phyloP scores from a whole-genome alignment of 2,113 vertebrate genomes.

The Salvelinus alpinus region DNA sequence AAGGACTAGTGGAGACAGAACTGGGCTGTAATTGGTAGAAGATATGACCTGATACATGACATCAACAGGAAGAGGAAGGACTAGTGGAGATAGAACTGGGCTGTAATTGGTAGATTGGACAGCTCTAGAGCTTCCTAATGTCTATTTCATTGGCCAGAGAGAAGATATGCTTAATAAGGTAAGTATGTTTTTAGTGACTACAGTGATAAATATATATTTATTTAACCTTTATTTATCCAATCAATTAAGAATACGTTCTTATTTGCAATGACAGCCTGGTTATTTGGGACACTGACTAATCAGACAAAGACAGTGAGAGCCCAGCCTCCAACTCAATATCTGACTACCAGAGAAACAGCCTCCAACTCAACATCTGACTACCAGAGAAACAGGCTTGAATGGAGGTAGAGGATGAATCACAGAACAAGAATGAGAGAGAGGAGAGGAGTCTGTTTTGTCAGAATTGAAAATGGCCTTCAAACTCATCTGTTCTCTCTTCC shows the following conservation, averaged over 20 bases:
- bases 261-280: too few species aligned
- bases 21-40: background rate
- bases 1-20: background rate
- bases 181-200: too few species aligned
- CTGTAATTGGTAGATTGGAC: too few species aligned
- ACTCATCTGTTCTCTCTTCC: too few species aligned
- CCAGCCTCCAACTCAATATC: background rate
- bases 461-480: background rate
- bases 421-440: background rate
- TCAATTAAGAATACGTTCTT: too few species aligned
- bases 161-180: too few species aligned
- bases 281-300: too few species aligned
- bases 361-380: background rate
- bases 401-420: background rate
- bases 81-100: background rate
- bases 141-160: slow-evolving; percentile 1
- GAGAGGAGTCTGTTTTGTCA: background rate
- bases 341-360: background rate
- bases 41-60: background rate
- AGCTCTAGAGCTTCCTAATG: background rate
- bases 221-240: too few species aligned
- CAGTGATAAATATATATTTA: too few species aligned
- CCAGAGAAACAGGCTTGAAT: background rate
- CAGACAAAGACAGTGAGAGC: too few species aligned
- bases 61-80: background rate